Evolutionary conservation across 2,888 invertebrate genomes (phyloP).

Genomic region (Ditula angustiorana): DNA sequence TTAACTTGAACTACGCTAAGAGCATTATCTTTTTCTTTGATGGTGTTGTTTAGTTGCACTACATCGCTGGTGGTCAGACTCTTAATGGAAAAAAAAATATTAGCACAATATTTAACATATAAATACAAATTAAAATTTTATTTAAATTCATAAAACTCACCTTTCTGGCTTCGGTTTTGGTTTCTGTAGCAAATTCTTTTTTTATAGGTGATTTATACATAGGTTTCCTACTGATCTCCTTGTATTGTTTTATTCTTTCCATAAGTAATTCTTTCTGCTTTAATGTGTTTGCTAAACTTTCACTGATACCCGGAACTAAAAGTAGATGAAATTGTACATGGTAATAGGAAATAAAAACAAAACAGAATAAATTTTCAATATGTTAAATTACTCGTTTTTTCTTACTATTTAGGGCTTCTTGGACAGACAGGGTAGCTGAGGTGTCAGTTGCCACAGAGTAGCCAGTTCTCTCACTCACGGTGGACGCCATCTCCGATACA

Average conservation of each 20-base stretch:
- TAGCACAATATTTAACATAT: conserved; percentile 14
- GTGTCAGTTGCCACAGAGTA: conserved; percentile 77
- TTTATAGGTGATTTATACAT: conserved; percentile 61
- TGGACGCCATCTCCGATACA: conserved; percentile 76
- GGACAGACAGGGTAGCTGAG: conserved; percentile 74
- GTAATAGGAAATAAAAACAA: too few species aligned
- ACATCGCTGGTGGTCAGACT: conserved; percentile 69
- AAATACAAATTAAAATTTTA: background rate
- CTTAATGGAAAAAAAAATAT: conserved; percentile 47
- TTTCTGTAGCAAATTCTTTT: conserved; percentile 58
- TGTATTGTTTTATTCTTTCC: conserved; percentile 81
- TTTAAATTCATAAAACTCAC: conserved; percentile 30
- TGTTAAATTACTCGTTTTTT: conserved; percentile 7
- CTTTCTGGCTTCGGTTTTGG: conserved; percentile 47
- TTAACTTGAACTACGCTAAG: conserved; percentile 76
- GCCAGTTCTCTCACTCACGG: conserved; percentile 75
- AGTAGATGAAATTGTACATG: conserved; percentile 29
- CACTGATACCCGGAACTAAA: conserved; percentile 81
- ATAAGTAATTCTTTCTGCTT: conserved; percentile 79
- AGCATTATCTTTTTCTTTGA: conserved; percentile 84
- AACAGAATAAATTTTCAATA: background rate
- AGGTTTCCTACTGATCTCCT: conserved; percentile 79
- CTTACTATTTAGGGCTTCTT: conserved; percentile 81
- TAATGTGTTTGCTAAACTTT: conserved; percentile 79
- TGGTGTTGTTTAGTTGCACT: conserved; percentile 86